Evolutionary conservation across 1,140 invertebrate species (phyloP).

Genomic region (Dendroctonus valens): DNA sequence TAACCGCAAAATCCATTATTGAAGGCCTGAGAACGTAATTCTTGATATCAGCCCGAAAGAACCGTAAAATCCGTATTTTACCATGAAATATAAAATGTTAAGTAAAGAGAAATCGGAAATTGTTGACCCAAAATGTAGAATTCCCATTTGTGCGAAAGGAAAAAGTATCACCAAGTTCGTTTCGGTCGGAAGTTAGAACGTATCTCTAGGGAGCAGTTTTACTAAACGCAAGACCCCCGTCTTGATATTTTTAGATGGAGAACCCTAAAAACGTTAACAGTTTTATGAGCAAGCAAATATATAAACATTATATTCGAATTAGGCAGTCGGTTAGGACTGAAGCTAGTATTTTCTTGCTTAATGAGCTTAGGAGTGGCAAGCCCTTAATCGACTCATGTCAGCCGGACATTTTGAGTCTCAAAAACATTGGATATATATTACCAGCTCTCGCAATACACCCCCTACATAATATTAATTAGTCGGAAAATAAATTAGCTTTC

Average conservation of each 20-base stretch:
- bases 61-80: slow-evolving; percentile 1
- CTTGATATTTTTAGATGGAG: slow-evolving; percentile 19
- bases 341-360: background rate
- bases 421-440: too few relatives aligned
- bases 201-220: slow-evolving; percentile 17
- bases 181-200: slow-evolving; percentile 19
- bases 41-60: slow-evolving; percentile 1
- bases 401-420: too few relatives aligned
- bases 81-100: slow-evolving; percentile 5
- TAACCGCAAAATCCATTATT: too few relatives aligned
- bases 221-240: slow-evolving; percentile 12
- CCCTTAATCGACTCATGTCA: too few relatives aligned
- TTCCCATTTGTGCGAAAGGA: slow-evolving; percentile 13
- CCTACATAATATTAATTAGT: too few relatives aligned
- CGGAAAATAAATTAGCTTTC: too few relatives aligned
- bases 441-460: too few relatives aligned
- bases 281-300: slow-evolving; percentile 12
- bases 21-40: background rate
- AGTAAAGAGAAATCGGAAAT: background rate
- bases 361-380: background rate
- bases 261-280: slow-evolving; percentile 6
- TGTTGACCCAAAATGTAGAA: slow-evolving; percentile 14
- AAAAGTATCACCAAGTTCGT: slow-evolving; percentile 20
- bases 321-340: background rate
- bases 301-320: slow-evolving; percentile 7